These are phyloP conservation scores for Oryctes rhinoceros DNA, from an alignment of 1,140 invertebrate genomes.

Conservation along the genomic window DNA sequence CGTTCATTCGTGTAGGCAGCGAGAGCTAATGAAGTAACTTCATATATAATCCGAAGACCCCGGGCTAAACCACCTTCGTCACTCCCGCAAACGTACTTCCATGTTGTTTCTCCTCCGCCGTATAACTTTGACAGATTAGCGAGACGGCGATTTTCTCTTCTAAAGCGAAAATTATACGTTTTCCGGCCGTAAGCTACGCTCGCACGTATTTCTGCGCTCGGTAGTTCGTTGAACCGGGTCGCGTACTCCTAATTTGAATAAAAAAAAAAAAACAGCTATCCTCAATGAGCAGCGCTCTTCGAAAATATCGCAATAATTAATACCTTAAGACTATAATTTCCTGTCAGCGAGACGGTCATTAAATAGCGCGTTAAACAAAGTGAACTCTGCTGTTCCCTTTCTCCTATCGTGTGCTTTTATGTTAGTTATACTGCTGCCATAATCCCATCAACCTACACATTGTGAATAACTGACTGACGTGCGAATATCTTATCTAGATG, in stretches of 20 bases:
- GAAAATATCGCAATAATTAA: constrained; percentile 22
- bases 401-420: neutral
- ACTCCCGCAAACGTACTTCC: neutral
- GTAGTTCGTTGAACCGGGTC: constrained; percentile 17
- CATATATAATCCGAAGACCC: too few relatives aligned
- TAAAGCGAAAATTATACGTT: constrained; percentile 18
- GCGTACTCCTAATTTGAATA: constrained; percentile 10
- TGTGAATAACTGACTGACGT: constrained; percentile 9
- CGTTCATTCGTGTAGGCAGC: too few relatives aligned
- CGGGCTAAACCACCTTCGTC: too few relatives aligned
- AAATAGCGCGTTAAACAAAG: constrained; percentile 19
- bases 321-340: constrained; percentile 22
- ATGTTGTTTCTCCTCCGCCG: neutral
- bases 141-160: neutral
- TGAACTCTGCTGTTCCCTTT: neutral
- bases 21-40: too few relatives aligned
- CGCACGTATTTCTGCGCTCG: neutral
- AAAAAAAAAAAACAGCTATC: constrained; percentile 12
- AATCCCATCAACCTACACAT: constrained; percentile 14
- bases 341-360: constrained; percentile 20
- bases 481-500: neutral
- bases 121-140: neutral
- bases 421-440: neutral
- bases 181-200: neutral
- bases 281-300: constrained; percentile 20